Conservation (phyloP, 2,113 vertebrate genomes). For the Centropristis striata region DNA sequence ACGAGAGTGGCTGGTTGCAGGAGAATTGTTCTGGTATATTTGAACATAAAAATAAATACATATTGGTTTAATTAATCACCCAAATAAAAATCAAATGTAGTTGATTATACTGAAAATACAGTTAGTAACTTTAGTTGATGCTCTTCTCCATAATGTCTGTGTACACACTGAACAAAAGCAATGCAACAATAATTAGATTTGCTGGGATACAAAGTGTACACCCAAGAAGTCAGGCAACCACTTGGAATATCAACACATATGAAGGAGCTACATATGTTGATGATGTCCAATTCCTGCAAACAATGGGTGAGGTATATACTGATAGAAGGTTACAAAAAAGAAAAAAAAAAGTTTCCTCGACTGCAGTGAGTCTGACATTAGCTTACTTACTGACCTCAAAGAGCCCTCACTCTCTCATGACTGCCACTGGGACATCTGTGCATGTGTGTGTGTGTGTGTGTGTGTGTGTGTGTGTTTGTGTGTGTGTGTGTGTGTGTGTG, state of each 20-base stretch:
- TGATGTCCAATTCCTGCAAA: background rate
- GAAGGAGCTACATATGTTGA: background rate
- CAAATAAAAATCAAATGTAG: background rate
- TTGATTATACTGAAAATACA: background rate
- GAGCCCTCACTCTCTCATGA: conserved; percentile 37
- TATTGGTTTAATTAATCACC: background rate
- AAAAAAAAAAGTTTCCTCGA: conserved; percentile 36
- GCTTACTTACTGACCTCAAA: conserved; percentile 61
- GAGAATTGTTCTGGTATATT: too few species aligned
- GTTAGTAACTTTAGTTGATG: background rate
- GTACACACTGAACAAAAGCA: too few species aligned
- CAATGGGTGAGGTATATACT: background rate
- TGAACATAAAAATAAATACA: too few species aligned
- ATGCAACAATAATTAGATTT: too few species aligned
- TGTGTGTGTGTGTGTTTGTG: conserved; percentile 24
- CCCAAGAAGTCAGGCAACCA: background rate
- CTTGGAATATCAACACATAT: background rate
- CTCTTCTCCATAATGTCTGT: background rate
- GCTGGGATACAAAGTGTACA: too few species aligned
- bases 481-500: conserved; percentile 23
- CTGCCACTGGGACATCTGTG: conserved; percentile 36
- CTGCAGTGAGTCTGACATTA: conserved; percentile 53
- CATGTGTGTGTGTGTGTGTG: conserved; percentile 11
- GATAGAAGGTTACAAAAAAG: conserved; percentile 50
- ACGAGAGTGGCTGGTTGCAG: too few species aligned